These are phyloP conservation scores for Microcebus lehilahytsara DNA, from an alignment of 2,113 vertebrate species.

Conservation along the genomic window DNA sequence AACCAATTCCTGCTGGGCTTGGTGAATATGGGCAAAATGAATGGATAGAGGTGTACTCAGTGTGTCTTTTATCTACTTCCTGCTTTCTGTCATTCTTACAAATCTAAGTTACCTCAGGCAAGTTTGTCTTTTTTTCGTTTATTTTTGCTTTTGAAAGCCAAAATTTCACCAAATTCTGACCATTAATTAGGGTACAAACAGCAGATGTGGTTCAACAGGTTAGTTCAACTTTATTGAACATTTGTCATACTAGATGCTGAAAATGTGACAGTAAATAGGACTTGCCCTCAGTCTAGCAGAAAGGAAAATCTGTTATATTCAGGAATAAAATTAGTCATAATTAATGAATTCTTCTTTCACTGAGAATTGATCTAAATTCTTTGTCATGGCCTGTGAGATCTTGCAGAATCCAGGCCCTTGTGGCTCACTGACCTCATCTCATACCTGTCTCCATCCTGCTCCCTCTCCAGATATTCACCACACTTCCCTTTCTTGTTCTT, in stretches of 20 bases:
- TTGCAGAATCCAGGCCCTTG: not conserved
- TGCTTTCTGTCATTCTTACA: not conserved
- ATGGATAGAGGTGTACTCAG: not conserved
- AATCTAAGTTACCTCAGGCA: slow-evolving; percentile 9
- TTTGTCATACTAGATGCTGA: slow-evolving; percentile 13
- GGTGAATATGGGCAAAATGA: not conserved
- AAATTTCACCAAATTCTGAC: slow-evolving; percentile 1
- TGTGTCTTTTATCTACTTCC: not conserved
- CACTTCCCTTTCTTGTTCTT: slow-evolving; percentile 30
- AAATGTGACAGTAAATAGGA: slow-evolving; percentile 20
- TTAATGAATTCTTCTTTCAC: slow-evolving; percentile 39
- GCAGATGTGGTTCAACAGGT: not conserved
- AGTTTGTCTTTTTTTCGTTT: slow-evolving; percentile 29
- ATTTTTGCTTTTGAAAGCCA: not conserved
- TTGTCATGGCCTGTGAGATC: not conserved
- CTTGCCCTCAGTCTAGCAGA: not conserved
- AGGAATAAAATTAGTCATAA: slow-evolving; percentile 27
- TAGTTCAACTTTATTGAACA: not conserved
- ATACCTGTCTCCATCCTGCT: not conserved
- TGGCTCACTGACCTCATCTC: not conserved
- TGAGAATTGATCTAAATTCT: not conserved
- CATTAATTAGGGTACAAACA: not conserved
- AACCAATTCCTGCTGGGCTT: not conserved
- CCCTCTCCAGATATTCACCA: not conserved
- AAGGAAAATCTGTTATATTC: not conserved